A percentile compares a stretch with the other conserved stretches of the same genome.
phyloP scores from a whole-genome alignment of 2,113 vertebrate genomes.

The Alces alces region DNA sequence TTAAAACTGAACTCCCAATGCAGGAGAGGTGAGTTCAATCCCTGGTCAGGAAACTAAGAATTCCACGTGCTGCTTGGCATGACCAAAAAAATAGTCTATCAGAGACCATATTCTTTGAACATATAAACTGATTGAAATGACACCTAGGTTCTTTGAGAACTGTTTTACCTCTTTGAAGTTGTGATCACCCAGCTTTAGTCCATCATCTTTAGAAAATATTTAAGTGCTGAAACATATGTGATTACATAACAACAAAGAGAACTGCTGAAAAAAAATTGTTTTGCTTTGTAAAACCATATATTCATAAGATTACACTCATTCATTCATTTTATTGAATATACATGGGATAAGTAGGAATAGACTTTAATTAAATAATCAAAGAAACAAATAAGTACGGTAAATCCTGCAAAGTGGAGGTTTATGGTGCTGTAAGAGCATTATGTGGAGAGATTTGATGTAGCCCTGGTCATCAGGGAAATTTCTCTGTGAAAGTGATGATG shows the following conservation, averaged over 20 bases:
- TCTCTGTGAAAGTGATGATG: not conserved
- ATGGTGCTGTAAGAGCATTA: not conserved
- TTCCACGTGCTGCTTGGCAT: not conserved
- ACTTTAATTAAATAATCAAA: not conserved
- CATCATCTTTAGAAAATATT: not conserved
- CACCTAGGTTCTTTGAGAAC: constrained; percentile 13
- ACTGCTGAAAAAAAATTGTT: not conserved
- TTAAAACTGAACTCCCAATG: not conserved
- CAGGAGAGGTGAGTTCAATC: not conserved
- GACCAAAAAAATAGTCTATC: not conserved
- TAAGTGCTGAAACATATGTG: not conserved
- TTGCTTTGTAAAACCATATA: not conserved
- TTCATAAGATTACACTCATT: not conserved
- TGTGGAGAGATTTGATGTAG: not conserved
- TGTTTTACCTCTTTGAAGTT: not conserved
- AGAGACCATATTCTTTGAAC: not conserved
- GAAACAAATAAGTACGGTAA: not conserved
- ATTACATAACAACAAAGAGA: not conserved
- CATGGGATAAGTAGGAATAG: not conserved
- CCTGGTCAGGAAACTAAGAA: not conserved
- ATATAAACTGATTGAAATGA: not conserved
- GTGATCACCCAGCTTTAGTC: not conserved
- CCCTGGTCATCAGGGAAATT: not conserved
- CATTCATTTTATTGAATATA: not conserved
- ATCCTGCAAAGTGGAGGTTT: not conserved